Base-by-base conservation (phyloP, 1,140 invertebrate genomes). In the Zaprionus taronus region DNA sequence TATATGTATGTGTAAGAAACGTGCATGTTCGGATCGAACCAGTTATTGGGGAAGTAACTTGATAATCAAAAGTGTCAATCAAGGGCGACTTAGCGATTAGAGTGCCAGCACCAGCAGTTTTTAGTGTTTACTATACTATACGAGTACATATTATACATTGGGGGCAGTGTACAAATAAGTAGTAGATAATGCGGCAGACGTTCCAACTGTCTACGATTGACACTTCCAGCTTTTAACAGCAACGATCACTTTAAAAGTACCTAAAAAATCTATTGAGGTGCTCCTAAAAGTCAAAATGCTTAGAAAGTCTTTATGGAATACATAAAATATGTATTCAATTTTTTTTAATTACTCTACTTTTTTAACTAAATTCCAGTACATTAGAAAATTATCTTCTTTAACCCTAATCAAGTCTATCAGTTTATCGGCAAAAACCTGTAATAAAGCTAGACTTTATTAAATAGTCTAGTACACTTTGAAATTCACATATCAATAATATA, bases 41-140 rank as follows among this genome's bases (percentile, higher is more conserved):
- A 34, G 64, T 68, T 73, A 61, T 55, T 20, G 24, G 31, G 55
- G 4, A 68, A 31, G 34, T 44, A 44, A 58, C 44, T 28, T 72
- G 58, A 51, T 12, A 44, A 64, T 47, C 34, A 22, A 57, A 64
- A 24, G 69, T 64, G 68, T 71, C 57, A 69, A 61, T 65, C 57
- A 61, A 69, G 67, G 44, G 67, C 67, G 31, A 36, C n/a, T 69
- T 44, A 38, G 57, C 44, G 53, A 60, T 49, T 36, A 58, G 41
- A 49, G 12, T 7, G 11, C n/a, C n/a, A 47, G n/a, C 55, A 5
- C 26, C 17, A 41, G 17, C 31, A 38, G 15, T 34, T 63, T 63
- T 63, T 5, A 44, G 4, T 49, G 5, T 24, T 49, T 62, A 28
- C 41, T 26, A n/a, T 31, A 47, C 11, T 44, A 11, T 62, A 47